Conservation (phyloP, 2,797 vertebrate genomes). For the Prionace glauca region DNA sequence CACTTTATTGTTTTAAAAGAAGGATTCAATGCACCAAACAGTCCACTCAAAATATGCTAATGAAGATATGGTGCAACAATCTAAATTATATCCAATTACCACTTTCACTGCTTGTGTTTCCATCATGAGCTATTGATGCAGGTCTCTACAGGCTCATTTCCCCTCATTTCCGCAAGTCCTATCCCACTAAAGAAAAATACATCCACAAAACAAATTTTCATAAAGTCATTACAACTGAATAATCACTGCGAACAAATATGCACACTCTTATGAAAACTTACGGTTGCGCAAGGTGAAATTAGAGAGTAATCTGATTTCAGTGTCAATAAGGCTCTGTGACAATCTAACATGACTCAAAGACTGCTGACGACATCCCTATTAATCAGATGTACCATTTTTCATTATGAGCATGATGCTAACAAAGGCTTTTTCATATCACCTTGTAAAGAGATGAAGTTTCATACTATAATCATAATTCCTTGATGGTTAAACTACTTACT, state of each 20-base stretch:
- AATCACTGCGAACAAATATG: not conserved
- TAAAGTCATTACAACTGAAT: not conserved
- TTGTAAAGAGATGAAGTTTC: not conserved
- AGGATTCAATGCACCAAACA: not conserved
- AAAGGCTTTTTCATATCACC: not conserved
- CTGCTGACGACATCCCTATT: not conserved
- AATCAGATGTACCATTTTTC: not conserved
- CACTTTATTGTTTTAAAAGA: not conserved
- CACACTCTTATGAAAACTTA: not conserved
- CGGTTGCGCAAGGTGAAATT: not conserved
- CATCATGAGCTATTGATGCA: not conserved
- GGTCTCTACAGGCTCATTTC: not conserved
- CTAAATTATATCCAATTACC: not conserved
- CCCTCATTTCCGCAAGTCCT: not conserved
- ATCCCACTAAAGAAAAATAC: not conserved
- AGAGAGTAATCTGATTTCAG: not conserved
- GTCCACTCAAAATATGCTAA: not conserved
- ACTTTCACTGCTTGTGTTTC: not conserved
- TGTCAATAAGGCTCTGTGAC: not conserved
- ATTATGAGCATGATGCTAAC: not conserved
- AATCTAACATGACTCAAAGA: not conserved
- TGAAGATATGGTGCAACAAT: not conserved
- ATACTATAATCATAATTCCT: not conserved
- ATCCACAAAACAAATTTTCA: not conserved
- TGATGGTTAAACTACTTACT: not conserved